Percentiles rank a stretch among this genome's conserved stretches.
Conservation (phyloP, 2,113 vertebrate genomes). For the Trogon melanurus region DNA sequence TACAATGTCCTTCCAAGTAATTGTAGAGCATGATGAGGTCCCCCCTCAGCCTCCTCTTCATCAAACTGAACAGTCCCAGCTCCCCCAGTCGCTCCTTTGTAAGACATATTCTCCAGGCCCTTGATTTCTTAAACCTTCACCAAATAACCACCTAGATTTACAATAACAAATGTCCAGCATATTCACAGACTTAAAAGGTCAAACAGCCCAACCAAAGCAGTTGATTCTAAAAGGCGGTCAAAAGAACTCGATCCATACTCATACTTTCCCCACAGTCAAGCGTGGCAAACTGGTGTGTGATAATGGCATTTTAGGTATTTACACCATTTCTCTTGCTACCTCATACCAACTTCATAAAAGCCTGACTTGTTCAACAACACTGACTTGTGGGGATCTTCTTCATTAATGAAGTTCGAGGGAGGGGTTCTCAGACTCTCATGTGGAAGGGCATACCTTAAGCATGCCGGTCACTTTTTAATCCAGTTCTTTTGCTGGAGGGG, state of each 20-base stretch:
- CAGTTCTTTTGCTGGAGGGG: not conserved
- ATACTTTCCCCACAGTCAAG: not conserved
- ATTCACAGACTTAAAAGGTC: not conserved
- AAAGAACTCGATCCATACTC: not conserved
- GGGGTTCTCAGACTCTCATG: not conserved
- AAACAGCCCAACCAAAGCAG: not conserved
- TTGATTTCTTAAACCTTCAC: not conserved
- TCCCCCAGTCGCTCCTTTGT: too few species aligned
- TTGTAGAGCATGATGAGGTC: too few species aligned
- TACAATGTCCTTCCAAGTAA: too few species aligned
- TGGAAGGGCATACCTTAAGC: not conserved
- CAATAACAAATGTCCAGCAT: not conserved
- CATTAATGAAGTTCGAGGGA: not conserved
- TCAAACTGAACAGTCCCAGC: too few species aligned
- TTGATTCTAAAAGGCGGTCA: not conserved
- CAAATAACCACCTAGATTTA: not conserved
- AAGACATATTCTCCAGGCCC: too few species aligned
- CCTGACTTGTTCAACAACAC: not conserved
- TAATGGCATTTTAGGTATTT: fast-evolving
- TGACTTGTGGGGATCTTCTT: not conserved
- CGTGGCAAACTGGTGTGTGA: not conserved
- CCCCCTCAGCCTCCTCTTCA: too few species aligned
- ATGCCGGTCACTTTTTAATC: not conserved
- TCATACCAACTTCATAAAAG: not conserved
- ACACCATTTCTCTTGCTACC: not conserved